A percentile compares a stretch with the other conserved stretches of the same genome.
Conservation (phyloP, 1,140 invertebrate species). For the Pogonognathellus flavescens region DNA sequence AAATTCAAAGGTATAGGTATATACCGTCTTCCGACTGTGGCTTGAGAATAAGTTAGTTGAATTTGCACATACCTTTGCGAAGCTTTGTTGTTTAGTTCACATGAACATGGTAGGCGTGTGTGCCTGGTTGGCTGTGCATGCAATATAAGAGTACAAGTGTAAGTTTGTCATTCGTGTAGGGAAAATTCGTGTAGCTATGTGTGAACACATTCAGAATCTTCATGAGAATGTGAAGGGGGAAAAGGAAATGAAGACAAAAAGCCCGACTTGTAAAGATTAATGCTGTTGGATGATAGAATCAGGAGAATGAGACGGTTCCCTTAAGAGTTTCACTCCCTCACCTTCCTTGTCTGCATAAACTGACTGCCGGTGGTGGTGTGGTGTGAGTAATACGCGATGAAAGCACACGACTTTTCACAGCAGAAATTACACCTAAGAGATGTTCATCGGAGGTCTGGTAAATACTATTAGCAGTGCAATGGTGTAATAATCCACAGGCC, state of each 20-base stretch:
- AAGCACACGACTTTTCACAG: no score
- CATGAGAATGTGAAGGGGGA: slow-evolving; percentile 17
- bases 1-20: slow-evolving; percentile 2
- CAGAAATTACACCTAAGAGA: no score
- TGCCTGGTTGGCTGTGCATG: background rate
- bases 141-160: background rate
- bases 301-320: slow-evolving; percentile 35
- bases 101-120: background rate
- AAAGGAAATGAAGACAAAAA: slow-evolving; percentile 47
- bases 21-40: background rate
- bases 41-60: background rate
- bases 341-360: slow-evolving; percentile 43
- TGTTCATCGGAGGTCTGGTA: no score
- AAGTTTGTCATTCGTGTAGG: slow-evolving; percentile 6
- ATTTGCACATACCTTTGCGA: no score
- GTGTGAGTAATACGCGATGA: no score
- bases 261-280: slow-evolving; percentile 41
- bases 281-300: slow-evolving; percentile 35
- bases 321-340: slow-evolving; percentile 4
- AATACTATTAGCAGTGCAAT: no score
- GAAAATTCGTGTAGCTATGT: slow-evolving; percentile 19
- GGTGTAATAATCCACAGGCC: no score
- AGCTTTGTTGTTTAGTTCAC: no score
- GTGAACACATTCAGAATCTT: slow-evolving; percentile 19
- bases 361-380: background rate